These are phyloP conservation scores for Suillia variegata DNA, from an alignment of 2,888 invertebrate genomes.

Conservation along the genomic window DNA sequence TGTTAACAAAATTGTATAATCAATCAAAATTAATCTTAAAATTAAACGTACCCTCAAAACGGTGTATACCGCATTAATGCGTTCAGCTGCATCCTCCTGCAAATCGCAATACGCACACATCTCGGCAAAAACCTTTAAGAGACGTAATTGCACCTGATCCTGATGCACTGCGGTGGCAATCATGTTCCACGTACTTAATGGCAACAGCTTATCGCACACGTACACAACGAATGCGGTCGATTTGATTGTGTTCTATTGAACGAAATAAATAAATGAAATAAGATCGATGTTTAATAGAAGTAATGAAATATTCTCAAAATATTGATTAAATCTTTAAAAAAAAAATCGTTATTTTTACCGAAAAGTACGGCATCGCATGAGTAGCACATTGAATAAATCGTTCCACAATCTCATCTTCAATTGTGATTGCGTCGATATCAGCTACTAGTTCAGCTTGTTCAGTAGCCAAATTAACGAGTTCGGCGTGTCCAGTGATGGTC, in stretches of 20 bases:
- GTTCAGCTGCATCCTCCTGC: constrained; percentile 74
- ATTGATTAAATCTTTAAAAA: neutral
- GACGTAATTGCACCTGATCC: constrained; percentile 73
- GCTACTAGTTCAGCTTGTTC: constrained; percentile 85
- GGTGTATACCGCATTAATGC: constrained; percentile 78
- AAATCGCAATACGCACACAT: constrained; percentile 78
- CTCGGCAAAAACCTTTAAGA: constrained; percentile 87
- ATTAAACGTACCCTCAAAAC: constrained; percentile 72
- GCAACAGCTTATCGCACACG: constrained; percentile 83
- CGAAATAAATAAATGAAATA: constrained; percentile 27
- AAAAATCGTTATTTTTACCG: constrained; percentile 66
- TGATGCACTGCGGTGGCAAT: constrained; percentile 66
- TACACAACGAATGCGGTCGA: constrained; percentile 84
- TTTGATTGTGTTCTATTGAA: constrained; percentile 77
- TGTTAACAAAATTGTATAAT: neutral
- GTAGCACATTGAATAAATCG: constrained; percentile 84
- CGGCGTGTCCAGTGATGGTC: constrained; percentile 83
- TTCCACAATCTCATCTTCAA: constrained; percentile 74
- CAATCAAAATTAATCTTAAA: neutral
- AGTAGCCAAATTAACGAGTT: constrained; percentile 82
- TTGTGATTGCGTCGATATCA: constrained; percentile 61
- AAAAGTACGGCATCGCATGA: constrained; percentile 85
- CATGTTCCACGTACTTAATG: constrained; percentile 71
- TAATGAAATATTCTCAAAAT: neutral
- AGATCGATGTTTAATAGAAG: neutral